phyloP scores from a whole-genome alignment of 2,797 vertebrate species.

The Tiaroga cobitis region DNA sequence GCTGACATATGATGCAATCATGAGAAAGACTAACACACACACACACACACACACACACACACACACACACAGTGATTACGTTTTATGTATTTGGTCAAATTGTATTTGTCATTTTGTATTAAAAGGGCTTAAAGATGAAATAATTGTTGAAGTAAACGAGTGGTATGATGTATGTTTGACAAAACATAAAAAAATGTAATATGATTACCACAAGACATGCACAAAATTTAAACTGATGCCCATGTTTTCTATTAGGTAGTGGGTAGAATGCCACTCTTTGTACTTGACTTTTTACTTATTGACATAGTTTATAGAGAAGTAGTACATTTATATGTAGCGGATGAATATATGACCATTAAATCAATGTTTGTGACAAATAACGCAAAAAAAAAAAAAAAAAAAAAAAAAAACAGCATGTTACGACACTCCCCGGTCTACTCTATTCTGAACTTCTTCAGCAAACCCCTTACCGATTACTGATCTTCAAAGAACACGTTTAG shows the following conservation, averaged over 20 bases:
- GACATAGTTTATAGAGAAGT: background rate
- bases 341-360: background rate
- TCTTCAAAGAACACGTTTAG: background rate
- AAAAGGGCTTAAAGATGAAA: background rate
- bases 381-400: background rate
- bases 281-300: background rate
- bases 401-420: background rate
- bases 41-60: background rate
- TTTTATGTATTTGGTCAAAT: background rate
- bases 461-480: background rate
- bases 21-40: background rate
- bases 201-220: slow-evolving; percentile 1
- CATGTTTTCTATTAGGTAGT: slow-evolving; percentile 1
- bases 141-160: background rate
- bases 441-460: background rate
- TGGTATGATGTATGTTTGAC: background rate
- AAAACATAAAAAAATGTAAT: background rate
- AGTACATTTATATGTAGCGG: background rate
- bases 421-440: background rate
- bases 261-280: background rate
- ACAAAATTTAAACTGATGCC: background rate
- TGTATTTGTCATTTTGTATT: background rate
- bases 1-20: background rate
- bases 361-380: background rate
- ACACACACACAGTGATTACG: background rate